Evolutionary conservation across 2,113 vertebrate species (phyloP).

Genomic region (Laticauda laticaudata): DNA sequence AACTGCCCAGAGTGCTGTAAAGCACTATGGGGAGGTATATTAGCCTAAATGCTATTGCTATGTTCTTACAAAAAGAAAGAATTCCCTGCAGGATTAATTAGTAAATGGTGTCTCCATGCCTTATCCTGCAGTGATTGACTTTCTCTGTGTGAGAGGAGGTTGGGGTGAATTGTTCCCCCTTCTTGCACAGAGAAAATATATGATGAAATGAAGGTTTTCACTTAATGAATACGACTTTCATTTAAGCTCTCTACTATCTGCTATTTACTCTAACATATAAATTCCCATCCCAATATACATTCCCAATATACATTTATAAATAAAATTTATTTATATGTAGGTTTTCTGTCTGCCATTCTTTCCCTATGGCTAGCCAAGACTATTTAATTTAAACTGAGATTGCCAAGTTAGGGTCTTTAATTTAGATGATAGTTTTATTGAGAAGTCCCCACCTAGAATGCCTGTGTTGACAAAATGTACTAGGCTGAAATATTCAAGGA

Average conservation of each 20-base stretch:
- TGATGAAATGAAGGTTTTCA: not conserved
- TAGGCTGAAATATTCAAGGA: slow-evolving; percentile 96
- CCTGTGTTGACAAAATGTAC: slow-evolving; percentile 95
- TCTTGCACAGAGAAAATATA: not conserved
- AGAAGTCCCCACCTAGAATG: slow-evolving; percentile 82
- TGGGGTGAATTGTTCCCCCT: not conserved
- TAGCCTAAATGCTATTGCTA: not conserved
- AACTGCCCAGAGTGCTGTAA: not conserved
- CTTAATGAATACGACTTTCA: not conserved
- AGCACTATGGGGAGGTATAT: not conserved
- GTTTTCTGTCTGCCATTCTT: not conserved
- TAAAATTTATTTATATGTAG: not conserved
- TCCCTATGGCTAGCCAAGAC: not conserved
- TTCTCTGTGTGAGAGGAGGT: not conserved
- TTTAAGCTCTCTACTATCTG: not conserved
- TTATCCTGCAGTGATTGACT: not conserved
- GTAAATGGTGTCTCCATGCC: not conserved
- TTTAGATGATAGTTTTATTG: not conserved
- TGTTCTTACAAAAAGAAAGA: not conserved
- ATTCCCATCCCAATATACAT: not conserved
- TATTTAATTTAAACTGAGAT: not conserved
- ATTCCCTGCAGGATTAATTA: not conserved
- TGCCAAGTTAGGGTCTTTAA: not conserved
- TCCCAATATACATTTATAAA: not conserved
- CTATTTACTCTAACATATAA: not conserved